Evolutionary conservation across 2,797 vertebrate species (phyloP), one percentile per base, ranked within the genome.

Genomic region (Eulemur albifrons): DNA sequence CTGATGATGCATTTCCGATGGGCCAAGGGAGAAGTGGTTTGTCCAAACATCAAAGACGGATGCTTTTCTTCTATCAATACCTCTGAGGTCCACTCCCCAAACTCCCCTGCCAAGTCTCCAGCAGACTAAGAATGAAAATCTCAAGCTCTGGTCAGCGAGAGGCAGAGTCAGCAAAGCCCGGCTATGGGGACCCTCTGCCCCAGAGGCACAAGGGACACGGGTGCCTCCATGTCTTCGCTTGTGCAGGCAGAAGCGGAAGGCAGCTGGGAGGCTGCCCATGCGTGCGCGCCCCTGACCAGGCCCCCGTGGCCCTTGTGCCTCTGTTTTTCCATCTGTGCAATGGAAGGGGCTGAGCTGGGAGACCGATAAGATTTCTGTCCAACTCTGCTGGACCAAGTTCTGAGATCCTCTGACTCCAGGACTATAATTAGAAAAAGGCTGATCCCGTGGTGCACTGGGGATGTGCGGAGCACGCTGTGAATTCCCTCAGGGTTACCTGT

Each of bases 381-480:
- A 21, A 57, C n/a, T 76, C 90, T 40, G 63, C 82, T 32, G 63
- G 80, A n/a, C 52, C 20, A 15, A 32, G 45, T 86, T 69, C 88
- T 43, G 30, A 83, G 63, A 38, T 23, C 15, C 43, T 86, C 65
- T 77, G 59, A 32, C 88, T 82, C 81, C n/a, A 20, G 90, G 83
- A 43, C 52, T 48, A 91, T 87, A 35, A 96, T 96, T 91, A 95
- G 91, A 96, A 84, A 89, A 59, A 35, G 38, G 4, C 82, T 38
- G 67, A 52, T 70, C 50, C 25, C 61, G 69, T 3, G 12, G 32
- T 13, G 8, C 85, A 59, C 54, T 32, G 18, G 50, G 43, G 70
- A 75, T 89, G 59, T 52, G 65, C 83, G 61, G 32, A 79, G 43
- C 32, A 6, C 14, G 27, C 52, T 90, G 21, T 59, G 82, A 92